Percentiles rank a stretch among this genome's conserved stretches.
These are phyloP conservation scores for Entomobrya multifasciata DNA, from an alignment of 2,888 invertebrate species.

Conservation along the genomic window DNA sequence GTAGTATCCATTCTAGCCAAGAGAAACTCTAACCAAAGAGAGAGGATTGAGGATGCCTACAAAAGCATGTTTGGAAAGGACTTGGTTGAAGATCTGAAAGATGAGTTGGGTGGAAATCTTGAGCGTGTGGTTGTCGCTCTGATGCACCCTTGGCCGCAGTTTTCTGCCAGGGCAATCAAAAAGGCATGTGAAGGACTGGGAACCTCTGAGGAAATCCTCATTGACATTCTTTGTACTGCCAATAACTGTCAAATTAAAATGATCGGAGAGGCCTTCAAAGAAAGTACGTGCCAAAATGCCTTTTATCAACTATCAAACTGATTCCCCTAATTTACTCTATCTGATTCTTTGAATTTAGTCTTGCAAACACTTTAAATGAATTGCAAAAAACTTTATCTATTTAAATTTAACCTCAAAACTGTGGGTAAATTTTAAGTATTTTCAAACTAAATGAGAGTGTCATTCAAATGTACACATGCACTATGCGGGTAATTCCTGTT, in stretches of 20 bases:
- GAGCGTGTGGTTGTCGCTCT: conserved; percentile 82
- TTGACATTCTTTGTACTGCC: conserved; percentile 82
- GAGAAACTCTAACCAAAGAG: conserved; percentile 77
- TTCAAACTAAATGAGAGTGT: conserved; percentile 25
- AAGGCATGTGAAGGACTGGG: conserved; percentile 82
- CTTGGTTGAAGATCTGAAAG: conserved; percentile 81
- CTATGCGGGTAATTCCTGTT: conserved; percentile 49
- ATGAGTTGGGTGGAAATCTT: conserved; percentile 82
- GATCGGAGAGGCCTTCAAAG: conserved; percentile 79
- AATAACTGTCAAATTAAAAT: conserved; percentile 81
- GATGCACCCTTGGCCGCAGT: conserved; percentile 81
- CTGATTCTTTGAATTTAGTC: no score
- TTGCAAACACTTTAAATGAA: not conserved
- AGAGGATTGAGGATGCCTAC: conserved; percentile 75
- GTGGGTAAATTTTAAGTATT: conserved; percentile 18
- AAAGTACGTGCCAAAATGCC: conserved; percentile 76
- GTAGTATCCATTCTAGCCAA: conserved; percentile 76
- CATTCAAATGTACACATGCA: no score
- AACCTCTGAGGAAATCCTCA: conserved; percentile 81
- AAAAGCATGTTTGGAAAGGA: conserved; percentile 80
- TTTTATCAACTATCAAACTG: not conserved
- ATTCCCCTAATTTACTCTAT: conserved; percentile 54
- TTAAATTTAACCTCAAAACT: not conserved
- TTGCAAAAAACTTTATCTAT: not conserved
- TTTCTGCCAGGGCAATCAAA: conserved; percentile 82